Evolutionary conservation across 2,797 vertebrate species (phyloP).

Genomic region (Tauraco hartlaubi): DNA sequence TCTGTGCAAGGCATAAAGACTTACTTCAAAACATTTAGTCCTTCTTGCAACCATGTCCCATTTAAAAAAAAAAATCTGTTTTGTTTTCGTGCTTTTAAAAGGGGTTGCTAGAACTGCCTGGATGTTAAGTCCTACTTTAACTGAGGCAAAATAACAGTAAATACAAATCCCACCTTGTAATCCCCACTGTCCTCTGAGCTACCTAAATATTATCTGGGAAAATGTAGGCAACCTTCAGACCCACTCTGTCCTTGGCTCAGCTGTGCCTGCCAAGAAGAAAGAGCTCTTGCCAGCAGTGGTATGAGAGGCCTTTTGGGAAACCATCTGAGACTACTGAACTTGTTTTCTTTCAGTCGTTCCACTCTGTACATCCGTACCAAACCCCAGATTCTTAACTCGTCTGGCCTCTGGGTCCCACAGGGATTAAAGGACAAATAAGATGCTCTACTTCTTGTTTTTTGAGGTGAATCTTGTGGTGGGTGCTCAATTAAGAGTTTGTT

Average conservation of each 20-base stretch:
- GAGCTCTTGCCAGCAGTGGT: slow-evolving; percentile 1
- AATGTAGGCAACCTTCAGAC: slow-evolving; percentile 16
- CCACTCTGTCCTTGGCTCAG: background rate
- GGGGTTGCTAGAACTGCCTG: background rate
- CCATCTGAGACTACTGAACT: background rate
- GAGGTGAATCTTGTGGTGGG: background rate
- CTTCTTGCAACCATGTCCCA: background rate
- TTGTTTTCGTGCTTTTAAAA: background rate
- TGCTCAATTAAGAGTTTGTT: slow-evolving; percentile 15
- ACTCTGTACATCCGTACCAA: background rate
- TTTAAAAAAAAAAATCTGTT: background rate
- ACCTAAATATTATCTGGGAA: background rate
- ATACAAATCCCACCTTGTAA: background rate
- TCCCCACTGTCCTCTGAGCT: background rate
- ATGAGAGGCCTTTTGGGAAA: slow-evolving; percentile 24
- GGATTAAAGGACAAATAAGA: slow-evolving; percentile 18
- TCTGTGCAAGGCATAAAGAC: background rate
- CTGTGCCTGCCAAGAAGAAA: background rate
- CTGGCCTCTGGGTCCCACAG: background rate
- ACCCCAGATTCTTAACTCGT: background rate
- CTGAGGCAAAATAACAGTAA: background rate
- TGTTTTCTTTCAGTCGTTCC: background rate
- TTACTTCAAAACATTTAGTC: slow-evolving; percentile 10
- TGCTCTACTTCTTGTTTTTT: background rate
- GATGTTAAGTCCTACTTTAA: background rate